Evolutionary conservation across 2,113 vertebrate species (phyloP).

Genomic region (Channa argus): DNA sequence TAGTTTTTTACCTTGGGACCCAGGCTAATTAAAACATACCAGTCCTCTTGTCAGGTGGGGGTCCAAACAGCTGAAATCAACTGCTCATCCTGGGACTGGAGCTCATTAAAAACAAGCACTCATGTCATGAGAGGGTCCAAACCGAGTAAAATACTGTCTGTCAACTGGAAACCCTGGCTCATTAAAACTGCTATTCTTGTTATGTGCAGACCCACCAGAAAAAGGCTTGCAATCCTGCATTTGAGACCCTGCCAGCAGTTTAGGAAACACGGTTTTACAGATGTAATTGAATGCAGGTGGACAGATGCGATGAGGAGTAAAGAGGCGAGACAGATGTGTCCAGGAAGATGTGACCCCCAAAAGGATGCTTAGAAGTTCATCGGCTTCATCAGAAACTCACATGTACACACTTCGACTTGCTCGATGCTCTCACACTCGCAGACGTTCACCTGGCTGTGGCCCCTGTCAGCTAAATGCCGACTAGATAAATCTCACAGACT

Average conservation of each 20-base stretch:
- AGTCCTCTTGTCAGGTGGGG: slow-evolving; percentile 17
- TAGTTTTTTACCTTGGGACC: slow-evolving; percentile 28
- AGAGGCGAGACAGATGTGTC: slow-evolving; percentile 1
- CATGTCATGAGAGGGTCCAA: slow-evolving; percentile 10
- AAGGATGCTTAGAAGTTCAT: not conserved
- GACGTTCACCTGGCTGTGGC: slow-evolving; percentile 43
- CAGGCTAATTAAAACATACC: slow-evolving; percentile 64
- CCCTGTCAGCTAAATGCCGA: slow-evolving; percentile 66
- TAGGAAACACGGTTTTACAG: slow-evolving; percentile 8
- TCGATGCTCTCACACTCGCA: slow-evolving; percentile 6
- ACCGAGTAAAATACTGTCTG: slow-evolving; percentile 37
- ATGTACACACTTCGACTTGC: not conserved
- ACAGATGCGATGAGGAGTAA: slow-evolving; percentile 9
- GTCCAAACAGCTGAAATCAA: slow-evolving; percentile 46
- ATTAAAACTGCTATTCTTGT: slow-evolving; percentile 56
- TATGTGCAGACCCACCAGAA: slow-evolving; percentile 13
- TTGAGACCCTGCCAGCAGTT: slow-evolving; percentile 11
- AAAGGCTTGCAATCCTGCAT: not conserved
- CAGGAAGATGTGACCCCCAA: slow-evolving; percentile 1
- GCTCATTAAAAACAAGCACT: slow-evolving; percentile 61
- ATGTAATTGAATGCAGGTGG: slow-evolving; percentile 13
- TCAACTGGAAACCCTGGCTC: slow-evolving; percentile 37
- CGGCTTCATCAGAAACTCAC: not conserved
- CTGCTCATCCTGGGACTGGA: slow-evolving; percentile 8
- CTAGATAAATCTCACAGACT: slow-evolving; percentile 66